Conservation (phyloP, 2,113 vertebrate genomes). For the Percina caprodes region DNA sequence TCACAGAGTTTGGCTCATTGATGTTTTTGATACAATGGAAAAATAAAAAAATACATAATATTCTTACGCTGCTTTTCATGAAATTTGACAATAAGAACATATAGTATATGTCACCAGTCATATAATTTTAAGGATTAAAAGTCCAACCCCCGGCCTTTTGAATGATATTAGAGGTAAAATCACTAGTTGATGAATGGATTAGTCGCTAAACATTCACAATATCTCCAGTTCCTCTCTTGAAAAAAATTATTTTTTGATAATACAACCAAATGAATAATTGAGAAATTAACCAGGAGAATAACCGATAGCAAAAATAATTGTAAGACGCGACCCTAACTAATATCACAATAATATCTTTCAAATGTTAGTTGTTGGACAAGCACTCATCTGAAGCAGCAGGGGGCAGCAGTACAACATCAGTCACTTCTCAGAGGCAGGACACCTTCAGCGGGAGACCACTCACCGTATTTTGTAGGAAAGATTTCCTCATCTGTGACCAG, state of each 20-base stretch:
- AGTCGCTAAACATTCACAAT: not conserved
- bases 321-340: too few species aligned
- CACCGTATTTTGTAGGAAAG: slow-evolving; percentile 99
- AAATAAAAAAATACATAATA: too few species aligned
- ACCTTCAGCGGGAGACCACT: slow-evolving; percentile 39
- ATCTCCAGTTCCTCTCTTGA: not conserved
- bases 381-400: slow-evolving; percentile 45
- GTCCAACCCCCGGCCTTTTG: not conserved
- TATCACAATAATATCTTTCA: not conserved
- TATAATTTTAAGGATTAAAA: not conserved
- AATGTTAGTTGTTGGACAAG: not conserved
- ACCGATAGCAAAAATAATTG: not conserved
- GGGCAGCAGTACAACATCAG: slow-evolving; percentile 46
- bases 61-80: too few species aligned
- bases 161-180: not conserved
- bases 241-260: not conserved
- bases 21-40: not conserved
- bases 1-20: not conserved
- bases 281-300: not conserved
- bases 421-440: too few species aligned
- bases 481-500: slow-evolving; percentile 98
- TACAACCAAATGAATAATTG: not conserved
- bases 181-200: not conserved
- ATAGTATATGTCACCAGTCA: not conserved
- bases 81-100: not conserved